Evolutionary conservation across 1,140 invertebrate species (phyloP), one percentile per base, ranked within the genome.

Genomic region (Caenorhabditis tropicalis): DNA sequence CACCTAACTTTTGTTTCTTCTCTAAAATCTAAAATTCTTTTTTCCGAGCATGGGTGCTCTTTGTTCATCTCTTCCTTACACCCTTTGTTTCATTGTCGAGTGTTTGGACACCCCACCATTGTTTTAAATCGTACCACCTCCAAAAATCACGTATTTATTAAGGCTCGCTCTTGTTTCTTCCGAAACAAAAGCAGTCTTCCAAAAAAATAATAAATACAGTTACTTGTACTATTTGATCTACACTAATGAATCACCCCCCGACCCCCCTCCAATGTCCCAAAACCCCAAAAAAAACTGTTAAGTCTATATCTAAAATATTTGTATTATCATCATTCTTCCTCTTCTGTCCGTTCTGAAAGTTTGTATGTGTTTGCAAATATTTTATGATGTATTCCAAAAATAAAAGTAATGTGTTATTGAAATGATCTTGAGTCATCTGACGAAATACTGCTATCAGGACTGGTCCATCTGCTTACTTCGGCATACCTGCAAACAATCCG

Each of bases 341-440:
- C 16, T 27, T 12, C 51, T 43, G 46, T 48, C 21, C n/a, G n/a
- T n/a, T n/a, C n/a, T 21, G 27, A 33, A 81, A 16, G 39, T 49
- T 33, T 31, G 51, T 53, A 16, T 81, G 2, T 12, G 12, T n/a
- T 39, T 49, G 49, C n/a, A 36, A 60, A 53, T 29, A 24, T n/a
- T 53, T 16, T 16, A 31, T 33, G 49, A 21, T 56, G 10, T 81
- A 36, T 53, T 81, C 46, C 12, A 21, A 15, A 82, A 82, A 31
- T 51, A 51, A 82, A 49, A 82, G 27, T 27, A 56, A 39, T 82
- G n/a, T 53, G 70, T 79, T 46, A 43, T 79, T 49, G n/a, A n/a
- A n/a, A n/a, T n/a, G n/a, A n/a, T n/a, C 9, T 48, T 49, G 21
- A 27, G 43, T 80, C 29, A 48, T 80, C 43, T 48, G 74, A 39